Evolutionary conservation across 1,140 invertebrate genomes (phyloP).

Genomic region (Trichonephila clavata): DNA sequence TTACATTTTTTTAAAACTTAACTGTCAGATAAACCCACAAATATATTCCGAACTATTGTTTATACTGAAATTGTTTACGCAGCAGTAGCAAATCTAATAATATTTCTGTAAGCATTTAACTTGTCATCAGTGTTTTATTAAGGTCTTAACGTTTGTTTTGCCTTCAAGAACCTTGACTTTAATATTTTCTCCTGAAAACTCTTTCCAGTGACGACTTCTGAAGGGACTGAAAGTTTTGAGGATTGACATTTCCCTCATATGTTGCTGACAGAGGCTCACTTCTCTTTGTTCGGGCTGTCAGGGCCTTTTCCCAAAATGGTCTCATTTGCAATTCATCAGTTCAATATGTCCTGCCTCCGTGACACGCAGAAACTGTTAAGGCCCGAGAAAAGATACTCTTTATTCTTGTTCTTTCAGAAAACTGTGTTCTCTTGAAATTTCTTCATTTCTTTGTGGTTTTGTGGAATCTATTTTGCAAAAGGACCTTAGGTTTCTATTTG

Average conservation of each 20-base stretch:
- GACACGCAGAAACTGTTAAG: constrained; percentile 29
- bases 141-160: background rate
- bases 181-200: background rate
- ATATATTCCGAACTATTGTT: too few relatives aligned
- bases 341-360: constrained; percentile 25
- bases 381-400: background rate
- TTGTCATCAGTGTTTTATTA: background rate
- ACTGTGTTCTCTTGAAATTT: background rate
- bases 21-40: too few relatives aligned
- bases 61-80: too few relatives aligned
- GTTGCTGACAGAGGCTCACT: constrained; percentile 44
- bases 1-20: too few relatives aligned
- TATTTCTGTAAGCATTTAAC: background rate
- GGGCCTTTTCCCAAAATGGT: background rate
- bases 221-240: background rate
- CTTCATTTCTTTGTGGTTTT: constrained; percentile 1
- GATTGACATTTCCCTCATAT: constrained; percentile 43
- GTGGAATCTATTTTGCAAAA: background rate
- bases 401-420: background rate
- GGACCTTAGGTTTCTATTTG: background rate
- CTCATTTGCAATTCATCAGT: constrained; percentile 51
- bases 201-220: background rate
- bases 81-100: too few relatives aligned
- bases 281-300: constrained; percentile 12
- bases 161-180: background rate